Conservation (phyloP, 1,140 invertebrate species). For the Lasioglossum albipes region DNA sequence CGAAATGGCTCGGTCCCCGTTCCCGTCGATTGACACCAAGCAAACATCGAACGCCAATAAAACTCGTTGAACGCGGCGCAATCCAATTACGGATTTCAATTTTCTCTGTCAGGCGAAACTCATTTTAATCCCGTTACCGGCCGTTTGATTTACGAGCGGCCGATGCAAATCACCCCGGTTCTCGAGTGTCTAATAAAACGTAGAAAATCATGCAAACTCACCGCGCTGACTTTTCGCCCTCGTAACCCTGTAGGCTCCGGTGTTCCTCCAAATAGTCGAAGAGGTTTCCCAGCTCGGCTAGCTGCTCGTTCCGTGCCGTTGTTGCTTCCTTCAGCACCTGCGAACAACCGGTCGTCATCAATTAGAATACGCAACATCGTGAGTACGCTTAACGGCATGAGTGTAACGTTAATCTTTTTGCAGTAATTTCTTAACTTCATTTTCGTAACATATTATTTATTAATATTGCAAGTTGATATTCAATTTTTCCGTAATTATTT, state of each 20-base stretch:
- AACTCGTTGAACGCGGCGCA: slow-evolving; percentile 24
- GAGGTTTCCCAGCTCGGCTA: slow-evolving; percentile 82
- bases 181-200: slow-evolving; percentile 19
- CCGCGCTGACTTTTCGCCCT: slow-evolving; percentile 75
- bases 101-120: slow-evolving; percentile 17
- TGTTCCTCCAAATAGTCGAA: slow-evolving; percentile 84
- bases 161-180: slow-evolving; percentile 24
- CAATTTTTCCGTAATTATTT: too few species aligned
- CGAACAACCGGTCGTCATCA: neutral
- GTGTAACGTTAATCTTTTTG: too few species aligned
- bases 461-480: too few species aligned
- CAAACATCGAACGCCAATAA: slow-evolving; percentile 30
- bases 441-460: too few species aligned
- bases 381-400: too few species aligned
- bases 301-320: slow-evolving; percentile 80
- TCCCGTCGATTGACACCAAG: slow-evolving; percentile 10
- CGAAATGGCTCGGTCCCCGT: slow-evolving; percentile 15
- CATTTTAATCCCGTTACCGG: slow-evolving; percentile 35
- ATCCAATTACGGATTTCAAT: slow-evolving; percentile 33
- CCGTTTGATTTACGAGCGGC: slow-evolving; percentile 28
- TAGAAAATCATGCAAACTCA: slow-evolving; percentile 64
- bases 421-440: too few species aligned
- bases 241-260: slow-evolving; percentile 79
- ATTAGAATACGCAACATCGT: too few species aligned
- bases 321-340: slow-evolving; percentile 78